phyloP scores from a whole-genome alignment of 2,888 invertebrate species.

The Trissolcus brochymenae region DNA sequence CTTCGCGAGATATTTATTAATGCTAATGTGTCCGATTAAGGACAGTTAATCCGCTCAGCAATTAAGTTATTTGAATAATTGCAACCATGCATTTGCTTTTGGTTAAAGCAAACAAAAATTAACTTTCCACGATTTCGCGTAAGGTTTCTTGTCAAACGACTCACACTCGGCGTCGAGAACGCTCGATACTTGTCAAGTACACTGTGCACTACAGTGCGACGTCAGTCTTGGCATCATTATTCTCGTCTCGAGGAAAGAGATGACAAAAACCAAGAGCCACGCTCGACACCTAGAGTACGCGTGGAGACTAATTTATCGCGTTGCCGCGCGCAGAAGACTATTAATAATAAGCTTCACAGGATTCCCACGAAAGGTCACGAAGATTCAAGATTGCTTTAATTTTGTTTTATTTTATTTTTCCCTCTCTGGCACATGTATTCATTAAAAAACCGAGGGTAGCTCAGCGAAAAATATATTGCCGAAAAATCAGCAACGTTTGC shows the following conservation, averaged over 20 bases:
- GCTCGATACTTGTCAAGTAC: constrained; percentile 53
- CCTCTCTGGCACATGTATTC: too few species aligned
- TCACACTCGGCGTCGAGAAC: constrained; percentile 13
- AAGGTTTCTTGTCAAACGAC: too few species aligned
- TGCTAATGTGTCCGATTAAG: constrained; percentile 15
- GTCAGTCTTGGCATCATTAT: constrained; percentile 57
- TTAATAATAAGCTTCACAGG: constrained; percentile 64
- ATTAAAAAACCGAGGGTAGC: too few species aligned
- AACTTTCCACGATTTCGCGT: too few species aligned
- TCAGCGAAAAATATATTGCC: too few species aligned
- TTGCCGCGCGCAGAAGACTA: constrained; percentile 55
- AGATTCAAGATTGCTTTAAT: constrained; percentile 44
- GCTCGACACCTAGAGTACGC: constrained; percentile 63
- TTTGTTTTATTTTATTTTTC: constrained; percentile 11
- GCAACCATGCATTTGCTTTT: too few species aligned
- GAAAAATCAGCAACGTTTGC: too few species aligned
- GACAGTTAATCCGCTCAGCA: constrained; percentile 13
- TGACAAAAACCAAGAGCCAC: constrained; percentile 61
- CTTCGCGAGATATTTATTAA: constrained; percentile 32
- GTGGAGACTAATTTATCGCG: constrained; percentile 64
- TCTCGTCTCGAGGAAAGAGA: constrained; percentile 57
- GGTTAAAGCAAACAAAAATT: too few species aligned
- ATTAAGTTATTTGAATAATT: constrained; percentile 1
- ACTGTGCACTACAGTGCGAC: constrained; percentile 30
- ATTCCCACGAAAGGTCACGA: constrained; percentile 58